phyloP scores from a whole-genome alignment of 1,140 invertebrate genomes.

The Oedothorax gibbosus region DNA sequence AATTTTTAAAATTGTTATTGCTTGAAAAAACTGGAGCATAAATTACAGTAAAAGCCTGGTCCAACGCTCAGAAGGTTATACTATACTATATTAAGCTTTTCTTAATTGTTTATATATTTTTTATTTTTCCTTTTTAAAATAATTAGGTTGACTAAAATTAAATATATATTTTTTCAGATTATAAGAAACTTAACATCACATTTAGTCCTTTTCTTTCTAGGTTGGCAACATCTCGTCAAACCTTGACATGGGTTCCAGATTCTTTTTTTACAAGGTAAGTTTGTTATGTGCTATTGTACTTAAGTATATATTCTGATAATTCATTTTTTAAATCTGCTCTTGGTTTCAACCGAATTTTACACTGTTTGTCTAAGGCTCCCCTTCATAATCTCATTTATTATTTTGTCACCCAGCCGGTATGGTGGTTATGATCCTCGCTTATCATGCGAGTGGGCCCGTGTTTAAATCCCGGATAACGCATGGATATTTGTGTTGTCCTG shows the following conservation, averaged over 20 bases:
- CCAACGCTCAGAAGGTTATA: background rate
- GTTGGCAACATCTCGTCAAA: conserved; percentile 95
- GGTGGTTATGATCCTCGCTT: no score
- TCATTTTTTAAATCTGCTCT: background rate
- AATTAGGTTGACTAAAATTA: background rate
- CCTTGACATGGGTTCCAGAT: conserved; percentile 84
- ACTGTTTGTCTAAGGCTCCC: no score
- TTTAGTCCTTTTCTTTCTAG: conserved; percentile 72
- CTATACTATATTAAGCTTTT: background rate
- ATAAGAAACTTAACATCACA: conserved; percentile 36
- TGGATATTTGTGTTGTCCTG: no score
- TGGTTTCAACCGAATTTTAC: background rate
- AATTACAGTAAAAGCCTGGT: background rate
- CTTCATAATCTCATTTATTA: no score
- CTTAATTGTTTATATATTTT: background rate
- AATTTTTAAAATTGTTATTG: no score
- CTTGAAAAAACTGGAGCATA: no score
- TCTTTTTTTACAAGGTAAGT: conserved; percentile 72
- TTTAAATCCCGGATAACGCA: no score
- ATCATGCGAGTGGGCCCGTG: no score
- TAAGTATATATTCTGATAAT: no score
- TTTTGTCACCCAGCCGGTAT: no score
- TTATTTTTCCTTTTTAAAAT: background rate
- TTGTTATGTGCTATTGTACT: background rate
- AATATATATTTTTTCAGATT: background rate